Conservation (phyloP, 2,797 vertebrate species). For the Columba guinea region DNA sequence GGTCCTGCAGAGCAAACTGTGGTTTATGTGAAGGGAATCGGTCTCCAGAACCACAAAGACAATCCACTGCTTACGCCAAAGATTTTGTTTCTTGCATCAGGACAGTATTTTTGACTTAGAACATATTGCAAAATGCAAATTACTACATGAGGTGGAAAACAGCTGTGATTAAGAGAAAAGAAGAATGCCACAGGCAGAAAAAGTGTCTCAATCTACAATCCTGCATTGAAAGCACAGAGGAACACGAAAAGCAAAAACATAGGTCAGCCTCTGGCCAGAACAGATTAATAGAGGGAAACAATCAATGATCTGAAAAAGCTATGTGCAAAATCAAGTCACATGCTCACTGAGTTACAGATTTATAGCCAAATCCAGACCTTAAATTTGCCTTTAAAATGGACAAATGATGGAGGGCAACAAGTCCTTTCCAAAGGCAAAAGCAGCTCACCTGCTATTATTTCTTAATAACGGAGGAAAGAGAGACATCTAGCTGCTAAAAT, state of each 20-base stretch:
- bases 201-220: neutral
- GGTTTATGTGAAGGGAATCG: accelerated
- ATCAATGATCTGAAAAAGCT: slow-evolving; percentile 54
- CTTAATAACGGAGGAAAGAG: slow-evolving; percentile 29
- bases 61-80: neutral
- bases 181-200: neutral
- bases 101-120: neutral
- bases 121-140: neutral
- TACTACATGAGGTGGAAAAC: neutral
- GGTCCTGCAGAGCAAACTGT: neutral
- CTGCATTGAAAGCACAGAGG: neutral
- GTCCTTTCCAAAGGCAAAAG: slow-evolving; percentile 21
- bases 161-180: slow-evolving; percentile 3
- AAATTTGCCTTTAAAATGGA: slow-evolving; percentile 43
- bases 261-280: slow-evolving; percentile 34
- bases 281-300: slow-evolving; percentile 42
- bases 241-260: neutral
- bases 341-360: slow-evolving; percentile 13
- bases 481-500: slow-evolving; percentile 58
- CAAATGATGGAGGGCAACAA: slow-evolving; percentile 41
- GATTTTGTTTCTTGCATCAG: neutral
- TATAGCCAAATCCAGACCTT: slow-evolving; percentile 32
- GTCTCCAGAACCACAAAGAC: neutral
- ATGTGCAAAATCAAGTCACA: slow-evolving; percentile 31
- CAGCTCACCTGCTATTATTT: neutral